A percentile compares a stretch with the other conserved stretches of the same genome.
Evolutionary conservation across 2,113 vertebrate species (phyloP).

Genomic region (Phaethornis superciliosus): DNA sequence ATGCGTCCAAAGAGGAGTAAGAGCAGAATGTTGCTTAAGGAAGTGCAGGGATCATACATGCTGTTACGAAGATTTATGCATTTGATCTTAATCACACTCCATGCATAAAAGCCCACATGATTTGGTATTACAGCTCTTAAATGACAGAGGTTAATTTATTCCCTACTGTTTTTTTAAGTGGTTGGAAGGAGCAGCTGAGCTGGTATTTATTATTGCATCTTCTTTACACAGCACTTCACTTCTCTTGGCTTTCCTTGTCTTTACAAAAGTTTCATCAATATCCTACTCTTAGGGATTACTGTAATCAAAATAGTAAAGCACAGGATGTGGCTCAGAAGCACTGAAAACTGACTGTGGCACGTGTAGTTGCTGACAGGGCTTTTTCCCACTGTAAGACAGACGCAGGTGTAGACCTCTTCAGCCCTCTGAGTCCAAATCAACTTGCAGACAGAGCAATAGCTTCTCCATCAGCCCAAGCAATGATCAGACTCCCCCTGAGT

Average conservation of each 20-base stretch:
- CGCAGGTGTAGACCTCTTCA: not conserved
- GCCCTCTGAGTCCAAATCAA: not conserved
- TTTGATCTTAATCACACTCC: not conserved
- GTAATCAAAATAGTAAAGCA: not conserved
- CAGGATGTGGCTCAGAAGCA: constrained; percentile 13
- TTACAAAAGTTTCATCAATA: not conserved
- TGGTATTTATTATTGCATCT: not conserved
- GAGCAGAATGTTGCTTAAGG: not conserved
- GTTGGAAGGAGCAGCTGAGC: not conserved
- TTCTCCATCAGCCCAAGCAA: not conserved
- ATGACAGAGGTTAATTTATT: not conserved
- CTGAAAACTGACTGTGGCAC: not conserved
- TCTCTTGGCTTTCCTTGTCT: not conserved
- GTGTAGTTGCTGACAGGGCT: not conserved
- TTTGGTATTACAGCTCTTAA: not conserved
- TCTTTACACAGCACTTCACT: not conserved
- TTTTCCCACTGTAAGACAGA: not conserved
- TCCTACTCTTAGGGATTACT: not conserved
- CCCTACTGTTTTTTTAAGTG: not conserved
- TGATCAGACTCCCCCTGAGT: not conserved
- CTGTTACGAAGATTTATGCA: not conserved
- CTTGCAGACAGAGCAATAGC: not conserved
- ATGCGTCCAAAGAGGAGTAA: not conserved
- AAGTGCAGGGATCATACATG: not conserved
- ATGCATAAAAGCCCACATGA: not conserved